A percentile compares a stretch with the other conserved stretches of the same genome.
Conservation (phyloP, 92 coral and sea anemone genomes). For the Nematostella vectensis region DNA sequence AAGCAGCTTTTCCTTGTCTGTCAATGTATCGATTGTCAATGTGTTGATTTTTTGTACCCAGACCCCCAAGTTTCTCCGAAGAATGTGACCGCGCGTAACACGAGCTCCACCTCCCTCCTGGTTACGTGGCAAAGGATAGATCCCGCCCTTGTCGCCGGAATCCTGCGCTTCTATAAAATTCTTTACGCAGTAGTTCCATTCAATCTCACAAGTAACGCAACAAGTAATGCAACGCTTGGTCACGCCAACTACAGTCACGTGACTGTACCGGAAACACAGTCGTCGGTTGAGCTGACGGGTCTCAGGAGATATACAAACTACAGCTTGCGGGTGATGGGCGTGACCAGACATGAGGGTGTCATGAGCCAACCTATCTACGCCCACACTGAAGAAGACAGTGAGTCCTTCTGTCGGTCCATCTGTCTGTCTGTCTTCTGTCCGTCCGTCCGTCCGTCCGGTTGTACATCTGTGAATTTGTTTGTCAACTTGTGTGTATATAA, state of each 20-base stretch:
- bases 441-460: too few relatives aligned
- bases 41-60: too few relatives aligned
- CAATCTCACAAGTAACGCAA: not conserved
- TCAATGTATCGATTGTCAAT: too few relatives aligned
- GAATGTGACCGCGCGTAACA: constrained; percentile 44
- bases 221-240: not conserved
- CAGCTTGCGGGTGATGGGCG: constrained; percentile 44
- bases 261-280: constrained; percentile 14
- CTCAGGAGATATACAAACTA: constrained; percentile 56
- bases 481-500: too few relatives aligned
- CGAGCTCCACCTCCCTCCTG: constrained; percentile 52
- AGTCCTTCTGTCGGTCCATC: too few relatives aligned
- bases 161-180: constrained; percentile 48
- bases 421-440: too few relatives aligned
- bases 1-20: too few relatives aligned
- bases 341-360: constrained; percentile 50
- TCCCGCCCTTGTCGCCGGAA: constrained; percentile 45
- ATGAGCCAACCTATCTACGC: constrained; percentile 30
- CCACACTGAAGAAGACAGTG: constrained; percentile 65
- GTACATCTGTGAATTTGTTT: too few relatives aligned
- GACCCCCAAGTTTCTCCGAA: constrained; percentile 64
- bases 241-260: constrained; percentile 4
- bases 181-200: constrained; percentile 7
- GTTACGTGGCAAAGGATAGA: constrained; percentile 53
- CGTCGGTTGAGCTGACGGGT: constrained; percentile 32